These are phyloP conservation scores for Taenioides sp. DNA, from an alignment of 2,797 vertebrate genomes.

Conservation along the genomic window DNA sequence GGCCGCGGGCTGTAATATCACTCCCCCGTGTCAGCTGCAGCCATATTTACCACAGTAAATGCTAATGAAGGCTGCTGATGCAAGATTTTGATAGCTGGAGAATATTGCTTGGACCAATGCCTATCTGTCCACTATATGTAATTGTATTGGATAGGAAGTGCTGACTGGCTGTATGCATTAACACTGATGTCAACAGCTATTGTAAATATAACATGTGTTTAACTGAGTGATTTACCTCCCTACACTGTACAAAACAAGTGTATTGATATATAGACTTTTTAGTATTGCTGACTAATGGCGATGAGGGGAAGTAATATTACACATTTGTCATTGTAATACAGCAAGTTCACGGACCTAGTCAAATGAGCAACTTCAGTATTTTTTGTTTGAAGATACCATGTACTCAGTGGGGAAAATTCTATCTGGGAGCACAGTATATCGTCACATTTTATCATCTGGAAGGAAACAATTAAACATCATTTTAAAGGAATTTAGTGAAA, in stretches of 20 bases:
- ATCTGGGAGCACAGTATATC: no score
- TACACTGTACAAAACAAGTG: constrained; percentile 13
- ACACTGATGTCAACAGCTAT: constrained; percentile 24
- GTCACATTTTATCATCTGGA: no score
- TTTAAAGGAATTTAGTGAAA: no score
- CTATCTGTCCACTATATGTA: constrained; percentile 25
- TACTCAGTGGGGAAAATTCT: no score
- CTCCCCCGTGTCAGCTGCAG: constrained; percentile 2
- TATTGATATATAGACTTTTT: no score
- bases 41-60: constrained; percentile 23
- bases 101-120: constrained; percentile 2
- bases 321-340: no score
- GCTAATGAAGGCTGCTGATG: not conserved
- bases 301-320: no score
- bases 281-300: no score
- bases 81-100: constrained; percentile 24
- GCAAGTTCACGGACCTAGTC: no score
- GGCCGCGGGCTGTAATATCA: not conserved
- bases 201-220: constrained; percentile 26
- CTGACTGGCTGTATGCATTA: constrained; percentile 35
- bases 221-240: constrained; percentile 23
- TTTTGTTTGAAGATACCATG: no score
- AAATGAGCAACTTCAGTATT: no score
- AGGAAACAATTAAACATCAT: no score
- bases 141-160: constrained; percentile 19